Evolutionary conservation across 2,797 vertebrate species (phyloP), one percentile per base, ranked within the genome.

Genomic region (Gastrophryne carolinensis): DNA sequence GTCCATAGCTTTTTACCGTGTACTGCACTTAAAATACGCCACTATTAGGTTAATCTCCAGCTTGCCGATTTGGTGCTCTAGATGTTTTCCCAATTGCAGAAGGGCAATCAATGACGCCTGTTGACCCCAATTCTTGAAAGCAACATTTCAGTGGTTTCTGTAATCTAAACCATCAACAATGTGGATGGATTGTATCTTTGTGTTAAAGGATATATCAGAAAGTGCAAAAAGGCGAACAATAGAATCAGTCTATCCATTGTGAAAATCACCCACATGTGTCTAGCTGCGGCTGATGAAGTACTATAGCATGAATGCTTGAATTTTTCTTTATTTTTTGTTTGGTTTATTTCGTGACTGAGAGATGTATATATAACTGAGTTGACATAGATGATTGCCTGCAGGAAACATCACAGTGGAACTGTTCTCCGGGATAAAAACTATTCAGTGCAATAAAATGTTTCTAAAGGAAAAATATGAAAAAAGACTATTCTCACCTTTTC

Each of bases 101-200:
- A 71, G 34, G 39, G 27, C 32, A 54, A 76, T 69, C 32, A 53
- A 52, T 54, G 1, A 41, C 58, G 47, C 11, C 9, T 3, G 4
- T 11, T 65, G 57, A 64, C 74, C 67, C 50, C 50, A 49, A 35
- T 77, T 70, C 57, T 19, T 17, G n/a, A 7, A 7, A 52, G 37
- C 34, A 41, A 44, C 15, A 50, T 37, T 60, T 75, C 30, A 62
- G 13, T 68, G 32, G 30, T 76, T 69, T 34, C 37, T 50, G 32
- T 61, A 47, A 75, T 76, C 49, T 64, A 63, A 56, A 27, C 15
- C 50, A 70, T 56, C 49, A 70, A 57, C 58, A 27, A n/a, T 64
- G 39, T 34, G 47, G 67, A 71, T 35, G 17, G 50, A 64, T 53
- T 57, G 27, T 12, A 19, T 47, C 37, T 24, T 71, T 64, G 64